Conservation (phyloP, 2,888 invertebrate genomes). For the Branchipolynoe longqiensis region DNA sequence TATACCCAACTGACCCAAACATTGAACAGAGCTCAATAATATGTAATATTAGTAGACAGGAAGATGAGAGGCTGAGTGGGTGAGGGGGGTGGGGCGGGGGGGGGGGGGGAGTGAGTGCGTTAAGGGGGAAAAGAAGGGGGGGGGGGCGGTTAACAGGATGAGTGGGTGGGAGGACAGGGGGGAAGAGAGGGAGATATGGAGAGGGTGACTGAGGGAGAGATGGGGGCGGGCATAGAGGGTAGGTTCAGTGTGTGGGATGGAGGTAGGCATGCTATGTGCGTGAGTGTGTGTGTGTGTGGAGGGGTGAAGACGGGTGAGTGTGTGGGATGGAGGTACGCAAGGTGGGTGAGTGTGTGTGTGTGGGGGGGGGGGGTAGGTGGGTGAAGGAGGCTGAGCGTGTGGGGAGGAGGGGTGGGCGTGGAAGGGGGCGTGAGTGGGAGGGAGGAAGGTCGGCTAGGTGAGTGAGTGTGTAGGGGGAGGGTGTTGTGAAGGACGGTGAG, state of each 20-base stretch:
- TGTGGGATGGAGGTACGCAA: not conserved
- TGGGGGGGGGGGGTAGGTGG: no score
- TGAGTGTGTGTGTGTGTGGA: not conserved
- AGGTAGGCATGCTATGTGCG: not conserved
- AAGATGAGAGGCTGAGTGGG: not conserved
- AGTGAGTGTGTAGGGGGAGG: not conserved
- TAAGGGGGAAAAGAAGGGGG: not conserved
- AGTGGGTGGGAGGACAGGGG: not conserved
- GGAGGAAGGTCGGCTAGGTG: not conserved
- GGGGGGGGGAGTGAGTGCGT: not conserved
- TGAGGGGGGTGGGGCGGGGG: not conserved
- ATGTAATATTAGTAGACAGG: not conserved
- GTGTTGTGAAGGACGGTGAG: not conserved
- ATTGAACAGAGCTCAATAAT: not conserved
- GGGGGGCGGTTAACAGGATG: not conserved
- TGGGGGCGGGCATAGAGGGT: not conserved
- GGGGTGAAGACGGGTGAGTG: no score
- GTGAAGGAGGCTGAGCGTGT: not conserved
- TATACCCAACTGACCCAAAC: not conserved
- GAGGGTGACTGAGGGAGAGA: slow-evolving; percentile 10
- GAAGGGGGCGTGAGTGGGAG: not conserved
- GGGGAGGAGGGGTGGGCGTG: no score
- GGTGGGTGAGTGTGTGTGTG: not conserved
- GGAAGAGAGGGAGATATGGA: no score
- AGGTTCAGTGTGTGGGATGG: not conserved